phyloP scores from a whole-genome alignment of 2,113 vertebrate species.

The Thalassoma bifasciatum region DNA sequence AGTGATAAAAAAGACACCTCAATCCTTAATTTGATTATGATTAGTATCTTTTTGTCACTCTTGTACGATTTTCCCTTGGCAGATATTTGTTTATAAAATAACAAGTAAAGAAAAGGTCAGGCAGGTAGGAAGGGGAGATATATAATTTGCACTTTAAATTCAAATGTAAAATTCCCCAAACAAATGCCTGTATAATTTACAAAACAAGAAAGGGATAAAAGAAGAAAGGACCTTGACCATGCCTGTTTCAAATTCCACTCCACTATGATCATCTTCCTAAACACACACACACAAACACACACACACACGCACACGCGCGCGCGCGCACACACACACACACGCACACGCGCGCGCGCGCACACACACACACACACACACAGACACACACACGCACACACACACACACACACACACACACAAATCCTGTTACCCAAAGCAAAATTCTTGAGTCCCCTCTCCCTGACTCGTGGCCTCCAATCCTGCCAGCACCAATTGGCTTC shows the following conservation, averaged over 20 bases:
- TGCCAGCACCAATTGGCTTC: slow-evolving; percentile 76
- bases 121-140: slow-evolving; percentile 17
- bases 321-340: slow-evolving; percentile 26
- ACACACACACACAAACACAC: slow-evolving; percentile 22
- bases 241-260: slow-evolving; percentile 21
- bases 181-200: slow-evolving; percentile 9
- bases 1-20: too few species aligned
- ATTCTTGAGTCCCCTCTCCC: slow-evolving; percentile 63
- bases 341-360: too few species aligned
- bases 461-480: slow-evolving; percentile 70
- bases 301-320: slow-evolving; percentile 12
- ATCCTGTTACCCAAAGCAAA: slow-evolving; percentile 60
- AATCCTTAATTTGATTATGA: too few species aligned
- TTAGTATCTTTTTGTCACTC: too few species aligned
- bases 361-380: slow-evolving; percentile 22
- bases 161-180: slow-evolving; percentile 18
- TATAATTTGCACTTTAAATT: not conserved
- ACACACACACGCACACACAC: too few species aligned
- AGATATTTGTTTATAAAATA: not conserved
- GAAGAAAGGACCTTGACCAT: slow-evolving; percentile 31
- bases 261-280: slow-evolving; percentile 24
- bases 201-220: slow-evolving; percentile 4
- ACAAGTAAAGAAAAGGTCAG: not conserved
- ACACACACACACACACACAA: too few species aligned
- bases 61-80: too few species aligned